Evolutionary conservation across 1,140 invertebrate genomes (phyloP).

Genomic region (Eumaeus atala): DNA sequence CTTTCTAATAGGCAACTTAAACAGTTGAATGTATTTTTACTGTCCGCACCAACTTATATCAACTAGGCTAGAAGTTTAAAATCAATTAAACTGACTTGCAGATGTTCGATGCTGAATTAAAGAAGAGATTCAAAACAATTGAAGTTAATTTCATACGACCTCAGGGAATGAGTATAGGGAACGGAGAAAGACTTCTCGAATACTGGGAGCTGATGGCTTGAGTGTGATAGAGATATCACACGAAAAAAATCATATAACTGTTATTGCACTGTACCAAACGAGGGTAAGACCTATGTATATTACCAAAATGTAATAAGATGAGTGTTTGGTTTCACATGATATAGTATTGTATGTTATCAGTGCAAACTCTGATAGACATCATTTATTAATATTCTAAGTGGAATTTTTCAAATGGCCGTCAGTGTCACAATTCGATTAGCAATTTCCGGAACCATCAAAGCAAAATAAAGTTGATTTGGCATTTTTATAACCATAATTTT

Average conservation of each 20-base stretch:
- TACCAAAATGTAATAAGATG: too few species aligned
- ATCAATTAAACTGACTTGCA: constrained; percentile 34
- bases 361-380: neutral
- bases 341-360: neutral
- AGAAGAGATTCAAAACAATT: constrained; percentile 77
- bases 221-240: constrained; percentile 12
- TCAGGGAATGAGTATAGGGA: constrained; percentile 66
- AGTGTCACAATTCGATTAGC: too few species aligned
- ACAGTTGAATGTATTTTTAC: too few species aligned
- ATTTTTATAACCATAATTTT: too few species aligned
- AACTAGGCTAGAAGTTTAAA: too few species aligned
- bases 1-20: too few species aligned
- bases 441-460: too few species aligned
- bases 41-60: too few species aligned
- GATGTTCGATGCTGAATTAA: constrained; percentile 76
- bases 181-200: constrained; percentile 71
- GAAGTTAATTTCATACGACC: constrained; percentile 78
- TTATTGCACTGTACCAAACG: neutral
- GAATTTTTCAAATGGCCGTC: too few species aligned
- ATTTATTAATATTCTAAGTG: neutral
- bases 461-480: too few species aligned
- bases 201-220: constrained; percentile 72
- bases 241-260: neutral
- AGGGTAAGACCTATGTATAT: constrained; percentile 1
- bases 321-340: neutral